Evolutionary conservation across 2,113 vertebrate species (phyloP).

Genomic region (Promerops cafer): DNA sequence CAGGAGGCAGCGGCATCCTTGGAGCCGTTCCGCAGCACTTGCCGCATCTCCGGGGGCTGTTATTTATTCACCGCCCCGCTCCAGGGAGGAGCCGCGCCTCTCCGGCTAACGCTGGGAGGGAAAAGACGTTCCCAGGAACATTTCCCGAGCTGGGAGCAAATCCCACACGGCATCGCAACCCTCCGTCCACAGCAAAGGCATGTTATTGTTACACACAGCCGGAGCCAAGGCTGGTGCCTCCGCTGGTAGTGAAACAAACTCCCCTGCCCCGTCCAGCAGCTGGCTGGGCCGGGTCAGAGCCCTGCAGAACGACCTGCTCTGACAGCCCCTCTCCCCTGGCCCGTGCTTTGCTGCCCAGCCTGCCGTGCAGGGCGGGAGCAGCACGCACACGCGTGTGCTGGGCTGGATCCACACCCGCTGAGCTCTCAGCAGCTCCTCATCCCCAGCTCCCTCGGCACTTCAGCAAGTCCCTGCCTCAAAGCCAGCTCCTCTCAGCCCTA

Average conservation of each 20-base stretch:
- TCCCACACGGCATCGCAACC: neutral
- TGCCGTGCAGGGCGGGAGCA: neutral
- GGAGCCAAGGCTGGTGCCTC: neutral
- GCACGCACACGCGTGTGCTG: no score
- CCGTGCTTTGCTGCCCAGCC: neutral
- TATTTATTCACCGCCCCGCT: no score
- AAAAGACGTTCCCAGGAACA: neutral
- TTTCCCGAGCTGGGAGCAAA: neutral
- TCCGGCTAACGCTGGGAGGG: neutral
- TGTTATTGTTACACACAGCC: neutral
- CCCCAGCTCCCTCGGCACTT: neutral
- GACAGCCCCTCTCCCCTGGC: neutral
- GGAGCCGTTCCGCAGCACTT: neutral
- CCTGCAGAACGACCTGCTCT: neutral
- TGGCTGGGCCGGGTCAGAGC: neutral
- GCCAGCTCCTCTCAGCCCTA: neutral
- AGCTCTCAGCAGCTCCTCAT: neutral
- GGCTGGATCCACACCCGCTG: no score
- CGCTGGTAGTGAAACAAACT: neutral
- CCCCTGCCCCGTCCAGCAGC: neutral
- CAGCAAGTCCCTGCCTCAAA: neutral
- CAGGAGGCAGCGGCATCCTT: neutral
- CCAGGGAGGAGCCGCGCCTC: no score
- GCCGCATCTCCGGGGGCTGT: neutral
- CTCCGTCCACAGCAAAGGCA: neutral